Conservation (phyloP, 2,113 vertebrate genomes). For the Leucosticte australis region DNA sequence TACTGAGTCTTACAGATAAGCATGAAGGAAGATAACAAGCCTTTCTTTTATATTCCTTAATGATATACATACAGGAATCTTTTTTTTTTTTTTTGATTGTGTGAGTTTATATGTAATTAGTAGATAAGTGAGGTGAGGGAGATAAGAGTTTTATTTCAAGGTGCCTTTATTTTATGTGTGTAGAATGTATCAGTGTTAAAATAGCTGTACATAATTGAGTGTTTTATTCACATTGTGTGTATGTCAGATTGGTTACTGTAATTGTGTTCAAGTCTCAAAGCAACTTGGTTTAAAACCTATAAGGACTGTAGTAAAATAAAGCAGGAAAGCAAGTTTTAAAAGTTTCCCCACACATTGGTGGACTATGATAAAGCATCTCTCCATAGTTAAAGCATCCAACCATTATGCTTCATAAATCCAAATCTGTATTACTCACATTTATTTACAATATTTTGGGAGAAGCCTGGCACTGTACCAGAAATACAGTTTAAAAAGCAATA, state of each 20-base stretch:
- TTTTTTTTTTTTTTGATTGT: neutral
- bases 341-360: neutral
- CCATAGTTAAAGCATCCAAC: slow-evolving; percentile 6
- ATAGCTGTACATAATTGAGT: neutral
- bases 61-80: neutral
- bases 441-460: slow-evolving; percentile 57
- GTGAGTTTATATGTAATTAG: slow-evolving; percentile 38
- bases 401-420: slow-evolving; percentile 47
- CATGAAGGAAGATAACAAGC: neutral
- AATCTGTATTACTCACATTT: slow-evolving; percentile 28
- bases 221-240: slow-evolving; percentile 19
- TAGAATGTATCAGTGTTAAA: neutral
- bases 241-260: slow-evolving; percentile 4
- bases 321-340: neutral
- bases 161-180: neutral
- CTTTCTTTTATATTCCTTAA: slow-evolving; percentile 30
- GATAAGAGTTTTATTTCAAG: slow-evolving; percentile 45
- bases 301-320: neutral
- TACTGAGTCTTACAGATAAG: slow-evolving; percentile 8
- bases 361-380: slow-evolving; percentile 39
- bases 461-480: slow-evolving; percentile 19
- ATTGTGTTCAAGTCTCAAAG: neutral
- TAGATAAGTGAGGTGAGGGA: slow-evolving; percentile 13
- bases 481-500: slow-evolving; percentile 64
- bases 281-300: slow-evolving; percentile 5